Evolutionary conservation across 2,113 vertebrate species (phyloP).

Genomic region (Asarcornis scutulata): DNA sequence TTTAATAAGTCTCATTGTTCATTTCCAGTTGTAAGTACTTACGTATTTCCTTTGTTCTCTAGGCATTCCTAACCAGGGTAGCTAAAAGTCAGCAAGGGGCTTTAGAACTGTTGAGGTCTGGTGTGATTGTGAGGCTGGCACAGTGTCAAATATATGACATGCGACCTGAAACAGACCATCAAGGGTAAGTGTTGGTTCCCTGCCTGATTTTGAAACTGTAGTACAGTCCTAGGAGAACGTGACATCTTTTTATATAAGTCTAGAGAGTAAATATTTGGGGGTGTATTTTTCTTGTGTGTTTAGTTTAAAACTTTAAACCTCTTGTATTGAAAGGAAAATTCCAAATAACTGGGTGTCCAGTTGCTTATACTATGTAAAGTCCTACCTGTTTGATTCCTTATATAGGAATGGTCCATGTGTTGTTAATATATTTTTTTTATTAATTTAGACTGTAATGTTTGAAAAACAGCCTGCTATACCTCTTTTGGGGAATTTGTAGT

Average conservation of each 20-base stretch:
- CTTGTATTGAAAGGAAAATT: neutral
- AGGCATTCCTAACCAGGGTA: constrained; percentile 95
- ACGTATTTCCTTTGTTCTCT: neutral
- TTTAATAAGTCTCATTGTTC: neutral
- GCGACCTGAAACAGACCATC: constrained; percentile 90
- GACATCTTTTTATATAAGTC: neutral
- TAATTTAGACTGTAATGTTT: neutral
- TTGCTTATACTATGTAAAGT: neutral
- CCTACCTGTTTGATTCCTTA: neutral
- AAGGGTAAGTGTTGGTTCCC: constrained; percentile 79
- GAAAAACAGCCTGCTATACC: neutral
- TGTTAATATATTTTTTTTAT: neutral
- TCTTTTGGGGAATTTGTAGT: neutral
- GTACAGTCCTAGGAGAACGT: neutral
- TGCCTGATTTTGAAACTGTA: neutral
- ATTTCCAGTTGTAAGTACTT: neutral
- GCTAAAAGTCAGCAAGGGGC: constrained; percentile 92
- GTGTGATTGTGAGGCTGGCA: constrained; percentile 89
- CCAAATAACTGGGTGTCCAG: neutral
- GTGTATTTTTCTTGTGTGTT: neutral
- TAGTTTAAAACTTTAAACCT: neutral
- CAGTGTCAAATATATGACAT: constrained; percentile 97
- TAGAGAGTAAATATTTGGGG: neutral
- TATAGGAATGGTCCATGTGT: neutral
- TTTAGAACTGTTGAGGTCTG: constrained; percentile 88